Percentiles rank a stretch among this genome's conserved stretches.
Evolutionary conservation across 2,113 vertebrate species (phyloP).

Genomic region (Monarcha castaneiventris): DNA sequence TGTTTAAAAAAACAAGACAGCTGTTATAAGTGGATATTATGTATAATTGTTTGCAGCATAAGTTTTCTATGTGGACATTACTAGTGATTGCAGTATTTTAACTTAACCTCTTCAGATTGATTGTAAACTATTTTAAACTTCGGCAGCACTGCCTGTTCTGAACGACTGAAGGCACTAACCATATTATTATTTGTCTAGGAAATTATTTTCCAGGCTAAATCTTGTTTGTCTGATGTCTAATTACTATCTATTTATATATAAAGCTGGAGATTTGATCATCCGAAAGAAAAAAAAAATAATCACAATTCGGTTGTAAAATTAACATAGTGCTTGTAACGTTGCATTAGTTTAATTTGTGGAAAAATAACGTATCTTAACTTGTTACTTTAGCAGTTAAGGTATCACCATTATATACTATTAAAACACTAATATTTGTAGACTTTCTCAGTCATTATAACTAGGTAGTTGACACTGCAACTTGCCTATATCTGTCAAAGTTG

Average conservation of each 20-base stretch:
- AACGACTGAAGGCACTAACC: slow-evolving; percentile 76
- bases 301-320: slow-evolving; percentile 71
- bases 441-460: slow-evolving; percentile 76
- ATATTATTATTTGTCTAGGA: slow-evolving; percentile 71
- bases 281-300: slow-evolving; percentile 50
- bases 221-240: slow-evolving; percentile 74
- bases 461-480: slow-evolving; percentile 80
- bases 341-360: slow-evolving; percentile 75
- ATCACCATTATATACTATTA: slow-evolving; percentile 76
- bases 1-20: slow-evolving; percentile 78
- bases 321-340: slow-evolving; percentile 75
- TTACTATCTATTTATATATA: slow-evolving; percentile 75
- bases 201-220: slow-evolving; percentile 71
- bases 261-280: slow-evolving; percentile 73
- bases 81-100: slow-evolving; percentile 86
- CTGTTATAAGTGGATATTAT: slow-evolving; percentile 81
- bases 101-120: slow-evolving; percentile 80
- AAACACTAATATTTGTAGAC: slow-evolving; percentile 77
- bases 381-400: slow-evolving; percentile 74
- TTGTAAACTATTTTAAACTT: slow-evolving; percentile 82
- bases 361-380: slow-evolving; percentile 74
- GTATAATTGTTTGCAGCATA: slow-evolving; percentile 82
- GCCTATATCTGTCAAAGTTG: slow-evolving; percentile 75
- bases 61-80: slow-evolving; percentile 81
- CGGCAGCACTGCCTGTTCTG: slow-evolving; percentile 72